These are phyloP conservation scores for Hylia prasina DNA, from an alignment of 2,113 vertebrate genomes.

Conservation along the genomic window DNA sequence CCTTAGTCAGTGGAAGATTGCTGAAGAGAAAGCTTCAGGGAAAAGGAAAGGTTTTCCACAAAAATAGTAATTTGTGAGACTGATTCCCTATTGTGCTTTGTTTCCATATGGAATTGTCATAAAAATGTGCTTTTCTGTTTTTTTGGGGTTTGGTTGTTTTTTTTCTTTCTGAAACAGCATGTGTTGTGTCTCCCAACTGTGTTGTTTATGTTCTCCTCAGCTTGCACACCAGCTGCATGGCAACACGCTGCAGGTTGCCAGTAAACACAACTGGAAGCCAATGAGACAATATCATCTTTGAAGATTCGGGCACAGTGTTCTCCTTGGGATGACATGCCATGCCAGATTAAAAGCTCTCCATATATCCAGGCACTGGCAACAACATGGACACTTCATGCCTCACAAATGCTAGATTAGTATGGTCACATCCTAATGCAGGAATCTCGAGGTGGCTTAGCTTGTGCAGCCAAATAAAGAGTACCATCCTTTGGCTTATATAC, in stretches of 20 bases:
- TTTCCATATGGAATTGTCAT: background rate
- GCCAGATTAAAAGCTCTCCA: background rate
- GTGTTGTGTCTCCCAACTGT: background rate
- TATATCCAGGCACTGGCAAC: background rate
- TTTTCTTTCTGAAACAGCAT: background rate
- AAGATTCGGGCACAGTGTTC: background rate
- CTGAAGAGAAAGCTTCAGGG: background rate
- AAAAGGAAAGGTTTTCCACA: background rate
- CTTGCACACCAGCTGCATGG: background rate
- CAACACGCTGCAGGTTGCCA: conserved; percentile 18
- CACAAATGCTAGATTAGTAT: background rate
- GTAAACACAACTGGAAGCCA: conserved; percentile 25
- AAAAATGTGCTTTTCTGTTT: background rate
- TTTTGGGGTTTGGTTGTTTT: background rate
- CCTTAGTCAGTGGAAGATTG: background rate
- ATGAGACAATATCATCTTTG: background rate
- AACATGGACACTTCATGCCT: background rate
- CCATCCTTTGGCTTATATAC: background rate
- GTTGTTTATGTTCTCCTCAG: conserved; percentile 9
- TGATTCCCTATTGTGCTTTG: background rate
- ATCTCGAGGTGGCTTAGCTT: background rate
- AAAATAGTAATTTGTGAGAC: background rate
- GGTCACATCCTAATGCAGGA: background rate
- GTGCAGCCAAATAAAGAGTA: background rate
- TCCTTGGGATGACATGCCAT: background rate